Base-by-base conservation (phyloP, 1,140 invertebrate genomes). In the Chrysomallon squamiferum region DNA sequence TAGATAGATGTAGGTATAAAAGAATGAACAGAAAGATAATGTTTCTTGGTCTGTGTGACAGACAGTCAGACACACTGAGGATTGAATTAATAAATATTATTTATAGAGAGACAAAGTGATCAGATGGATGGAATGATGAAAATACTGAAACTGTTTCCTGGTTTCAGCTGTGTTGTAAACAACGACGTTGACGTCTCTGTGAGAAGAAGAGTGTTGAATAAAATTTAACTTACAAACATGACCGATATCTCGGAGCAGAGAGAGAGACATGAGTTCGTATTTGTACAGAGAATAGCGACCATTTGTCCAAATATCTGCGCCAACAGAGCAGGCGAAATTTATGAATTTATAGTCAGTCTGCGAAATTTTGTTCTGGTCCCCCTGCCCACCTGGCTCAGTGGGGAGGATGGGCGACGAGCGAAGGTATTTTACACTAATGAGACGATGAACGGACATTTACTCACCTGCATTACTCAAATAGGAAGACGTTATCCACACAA, bases 401-500 rank as follows among this genome's bases (percentile, higher is more conserved):
- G 38, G 18, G 58, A 27, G 33, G 15, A 41, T n/a, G n/a, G 58
- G 4, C 25, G 58, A 25, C 20, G 29, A 59, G 18, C 33, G 13
- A 11, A 13, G 33, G 22, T 27, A 27, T 59, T 38, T 43, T 43
- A 18, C 22, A 43, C 58, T 59, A 59, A 59, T 59, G 58, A 41
- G 38, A 59, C 58, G 38, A 59, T 41, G 41, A 38, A 25, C 18
- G 29, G 22, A 38, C 33, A 43, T 59, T 59, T 38, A 43, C 58
- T 59, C 58, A 59, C 58, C 58, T 59, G 58, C 58, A 59, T 38
- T 59, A 15, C 27, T 25, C 38, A 59, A 59, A 59, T 41, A 59
- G 22, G 41, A 38, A 43, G 33, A 41, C 33, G 33, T 27, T 43
- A 59, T 59, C 33, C 33, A 59, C 58, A 59, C 58, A 59, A 59